phyloP scores from a whole-genome alignment of 2,113 vertebrate species.

The Emberiza fucata region DNA sequence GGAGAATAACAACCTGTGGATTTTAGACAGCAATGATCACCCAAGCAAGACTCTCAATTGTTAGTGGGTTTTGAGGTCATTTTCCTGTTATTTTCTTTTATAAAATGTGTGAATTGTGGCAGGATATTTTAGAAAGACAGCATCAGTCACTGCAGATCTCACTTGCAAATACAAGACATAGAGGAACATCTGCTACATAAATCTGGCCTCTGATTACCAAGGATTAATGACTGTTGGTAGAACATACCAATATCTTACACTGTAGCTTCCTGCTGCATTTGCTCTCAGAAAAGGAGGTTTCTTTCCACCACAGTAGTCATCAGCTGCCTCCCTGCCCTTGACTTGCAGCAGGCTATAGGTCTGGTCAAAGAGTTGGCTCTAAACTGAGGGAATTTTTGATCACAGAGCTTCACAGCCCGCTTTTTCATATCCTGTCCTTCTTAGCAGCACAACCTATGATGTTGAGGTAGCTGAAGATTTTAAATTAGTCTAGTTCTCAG shows the following conservation, averaged over 20 bases:
- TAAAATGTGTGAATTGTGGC: not conserved
- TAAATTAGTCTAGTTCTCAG: not conserved
- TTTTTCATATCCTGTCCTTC: not conserved
- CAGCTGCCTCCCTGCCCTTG: not conserved
- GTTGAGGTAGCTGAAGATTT: not conserved
- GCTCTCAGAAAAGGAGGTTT: not conserved
- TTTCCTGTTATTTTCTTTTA: not conserved
- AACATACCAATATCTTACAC: not conserved
- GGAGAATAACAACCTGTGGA: not conserved
- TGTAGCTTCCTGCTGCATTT: not conserved
- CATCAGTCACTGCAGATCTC: not conserved
- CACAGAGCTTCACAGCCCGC: not conserved
- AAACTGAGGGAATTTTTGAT: not conserved
- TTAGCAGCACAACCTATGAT: not conserved
- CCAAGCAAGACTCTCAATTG: not conserved
- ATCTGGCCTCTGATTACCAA: not conserved
- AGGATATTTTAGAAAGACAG: not conserved
- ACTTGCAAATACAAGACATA: not conserved
- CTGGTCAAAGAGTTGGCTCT: not conserved
- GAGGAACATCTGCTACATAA: not conserved
- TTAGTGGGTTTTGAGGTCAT: not conserved
- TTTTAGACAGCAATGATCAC: not conserved
- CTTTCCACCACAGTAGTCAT: not conserved
- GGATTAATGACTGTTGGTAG: not conserved
- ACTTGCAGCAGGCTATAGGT: not conserved